These are phyloP conservation scores for Ophonus ardosiacus DNA, from an alignment of 2,888 invertebrate genomes.

Conservation along the genomic window DNA sequence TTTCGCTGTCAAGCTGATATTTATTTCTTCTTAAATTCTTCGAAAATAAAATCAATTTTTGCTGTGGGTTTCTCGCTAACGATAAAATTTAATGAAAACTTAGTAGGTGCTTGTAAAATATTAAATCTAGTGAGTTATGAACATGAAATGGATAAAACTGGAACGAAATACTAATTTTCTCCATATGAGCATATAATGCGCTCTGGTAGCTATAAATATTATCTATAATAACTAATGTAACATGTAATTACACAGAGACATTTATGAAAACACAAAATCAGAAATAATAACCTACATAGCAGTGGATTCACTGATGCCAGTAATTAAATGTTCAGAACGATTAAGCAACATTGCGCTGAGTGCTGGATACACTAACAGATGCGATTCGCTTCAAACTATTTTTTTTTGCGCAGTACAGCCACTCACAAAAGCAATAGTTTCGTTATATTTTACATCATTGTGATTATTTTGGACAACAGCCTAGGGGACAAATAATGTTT, in stretches of 20 bases:
- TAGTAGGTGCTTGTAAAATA: neutral
- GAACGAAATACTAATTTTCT: slow-evolving; percentile 44
- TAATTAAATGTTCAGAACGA: slow-evolving; percentile 49
- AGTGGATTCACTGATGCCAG: slow-evolving; percentile 31
- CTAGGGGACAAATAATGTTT: too few species aligned
- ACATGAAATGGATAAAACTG: slow-evolving; percentile 25
- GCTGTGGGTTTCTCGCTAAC: neutral
- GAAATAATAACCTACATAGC: slow-evolving; percentile 47
- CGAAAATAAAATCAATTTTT: slow-evolving; percentile 25
- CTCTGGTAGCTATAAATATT: slow-evolving; percentile 24
- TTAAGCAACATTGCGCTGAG: slow-evolving; percentile 25
- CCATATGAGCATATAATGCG: slow-evolving; percentile 33
- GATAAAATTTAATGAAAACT: slow-evolving; percentile 14
- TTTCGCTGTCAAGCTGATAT: neutral
- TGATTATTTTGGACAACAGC: too few species aligned
- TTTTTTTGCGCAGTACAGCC: slow-evolving; percentile 32
- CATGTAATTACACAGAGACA: slow-evolving; percentile 47
- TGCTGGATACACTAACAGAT: slow-evolving; percentile 39
- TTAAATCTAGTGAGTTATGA: slow-evolving; percentile 7
- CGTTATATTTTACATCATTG: neutral
- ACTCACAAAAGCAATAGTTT: neutral
- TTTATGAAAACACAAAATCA: slow-evolving; percentile 51
- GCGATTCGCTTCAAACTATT: slow-evolving; percentile 11
- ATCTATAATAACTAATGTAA: slow-evolving; percentile 49
- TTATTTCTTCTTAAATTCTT: neutral